Percentiles rank a stretch among this genome's conserved stretches.
Conservation (phyloP, 2,113 vertebrate genomes). For the Bubalus kerabau region DNA sequence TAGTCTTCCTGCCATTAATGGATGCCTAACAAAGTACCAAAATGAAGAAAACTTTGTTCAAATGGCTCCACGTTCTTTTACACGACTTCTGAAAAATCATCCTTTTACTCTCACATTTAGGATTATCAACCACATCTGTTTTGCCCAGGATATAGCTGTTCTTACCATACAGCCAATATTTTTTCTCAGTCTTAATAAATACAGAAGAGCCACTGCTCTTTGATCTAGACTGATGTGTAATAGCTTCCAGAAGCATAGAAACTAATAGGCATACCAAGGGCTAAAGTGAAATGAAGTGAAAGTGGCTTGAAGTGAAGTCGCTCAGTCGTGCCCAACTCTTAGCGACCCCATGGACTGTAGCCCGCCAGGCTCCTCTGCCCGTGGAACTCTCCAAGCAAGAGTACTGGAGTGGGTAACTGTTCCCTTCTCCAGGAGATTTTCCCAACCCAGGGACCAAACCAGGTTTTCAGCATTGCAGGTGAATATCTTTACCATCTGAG, state of each 20-base stretch:
- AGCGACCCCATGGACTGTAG: background rate
- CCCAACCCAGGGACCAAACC: background rate
- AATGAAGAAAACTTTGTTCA: slow-evolving; percentile 63
- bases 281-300: background rate
- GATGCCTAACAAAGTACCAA: slow-evolving; percentile 43
- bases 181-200: slow-evolving; percentile 34
- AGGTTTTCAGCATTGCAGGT: background rate
- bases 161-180: background rate
- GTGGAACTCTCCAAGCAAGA: background rate
- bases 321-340: background rate
- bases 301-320: background rate
- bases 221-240: background rate
- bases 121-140: slow-evolving; percentile 48
- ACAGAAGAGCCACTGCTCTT: background rate
- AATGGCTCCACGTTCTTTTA: slow-evolving; percentile 51
- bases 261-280: background rate
- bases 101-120: slow-evolving; percentile 24
- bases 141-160: background rate
- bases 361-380: background rate
- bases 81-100: slow-evolving; percentile 29
- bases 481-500: background rate
- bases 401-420: background rate
- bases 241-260: background rate
- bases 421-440: background rate
- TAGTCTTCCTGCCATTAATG: background rate